Conservation (phyloP, 2,888 invertebrate species). For the Leptinotarsa peninsularis region DNA sequence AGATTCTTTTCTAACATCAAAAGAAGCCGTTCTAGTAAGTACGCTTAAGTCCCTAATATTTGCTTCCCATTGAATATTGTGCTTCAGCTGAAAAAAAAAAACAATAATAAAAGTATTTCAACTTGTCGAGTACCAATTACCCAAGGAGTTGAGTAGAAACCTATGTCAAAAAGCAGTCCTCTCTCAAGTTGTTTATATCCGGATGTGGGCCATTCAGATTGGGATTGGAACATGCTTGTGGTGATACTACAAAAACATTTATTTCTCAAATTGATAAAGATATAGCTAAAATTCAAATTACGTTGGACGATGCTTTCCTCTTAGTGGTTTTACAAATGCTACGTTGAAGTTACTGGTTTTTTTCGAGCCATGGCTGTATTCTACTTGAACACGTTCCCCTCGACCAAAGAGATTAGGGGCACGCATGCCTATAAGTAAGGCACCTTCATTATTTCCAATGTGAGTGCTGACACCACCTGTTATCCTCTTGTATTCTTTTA, state of each 20-base stretch:
- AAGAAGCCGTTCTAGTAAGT: slow-evolving; percentile 79
- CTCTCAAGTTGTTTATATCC: slow-evolving; percentile 84
- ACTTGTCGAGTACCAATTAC: slow-evolving; percentile 61
- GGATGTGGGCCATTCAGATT: slow-evolving; percentile 83
- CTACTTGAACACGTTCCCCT: slow-evolving; percentile 84
- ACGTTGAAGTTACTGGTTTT: slow-evolving; percentile 85
- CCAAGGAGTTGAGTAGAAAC: slow-evolving; percentile 74
- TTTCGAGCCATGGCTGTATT: slow-evolving; percentile 88
- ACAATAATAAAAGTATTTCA: background rate
- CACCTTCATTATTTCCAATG: slow-evolving; percentile 93
- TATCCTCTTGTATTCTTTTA: slow-evolving; percentile 84
- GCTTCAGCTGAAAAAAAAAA: slow-evolving; percentile 72
- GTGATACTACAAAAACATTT: slow-evolving; percentile 71
- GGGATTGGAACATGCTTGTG: slow-evolving; percentile 80
- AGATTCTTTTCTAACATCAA: slow-evolving; percentile 88
- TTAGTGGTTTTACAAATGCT: slow-evolving; percentile 86
- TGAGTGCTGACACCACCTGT: slow-evolving; percentile 88
- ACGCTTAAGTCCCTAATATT: slow-evolving; percentile 83
- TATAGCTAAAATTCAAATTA: slow-evolving; percentile 64
- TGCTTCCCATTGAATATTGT: slow-evolving; percentile 90
- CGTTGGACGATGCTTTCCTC: slow-evolving; percentile 75
- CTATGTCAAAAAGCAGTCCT: slow-evolving; percentile 83
- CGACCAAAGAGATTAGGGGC: slow-evolving; percentile 89
- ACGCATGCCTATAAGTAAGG: slow-evolving; percentile 79
- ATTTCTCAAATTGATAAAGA: background rate